Evolutionary conservation across 2,888 invertebrate species (phyloP).

Genomic region (Oxystoma pomonae): DNA sequence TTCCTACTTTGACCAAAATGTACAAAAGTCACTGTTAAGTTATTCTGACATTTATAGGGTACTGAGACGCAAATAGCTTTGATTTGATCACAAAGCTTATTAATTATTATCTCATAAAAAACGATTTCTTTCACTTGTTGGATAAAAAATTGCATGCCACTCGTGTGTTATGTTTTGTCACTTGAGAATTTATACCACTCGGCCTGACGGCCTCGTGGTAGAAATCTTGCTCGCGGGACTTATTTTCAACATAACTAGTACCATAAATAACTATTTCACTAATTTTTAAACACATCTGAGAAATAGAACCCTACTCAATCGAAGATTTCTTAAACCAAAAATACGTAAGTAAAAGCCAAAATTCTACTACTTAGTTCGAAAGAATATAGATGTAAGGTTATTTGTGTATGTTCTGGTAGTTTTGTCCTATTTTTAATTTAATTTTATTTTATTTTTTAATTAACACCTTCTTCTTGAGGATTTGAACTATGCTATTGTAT

Average conservation of each 20-base stretch:
- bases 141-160: slow-evolving; percentile 7
- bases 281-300: too few species aligned
- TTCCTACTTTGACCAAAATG: slow-evolving; percentile 9
- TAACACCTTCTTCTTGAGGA: too few species aligned
- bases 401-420: too few species aligned
- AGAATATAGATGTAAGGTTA: too few species aligned
- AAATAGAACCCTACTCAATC: too few species aligned
- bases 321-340: too few species aligned
- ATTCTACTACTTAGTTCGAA: too few species aligned
- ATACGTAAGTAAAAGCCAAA: too few species aligned
- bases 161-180: slow-evolving; percentile 11
- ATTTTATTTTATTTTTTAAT: too few species aligned
- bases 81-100: slow-evolving; percentile 4
- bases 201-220: too few species aligned
- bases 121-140: slow-evolving; percentile 15
- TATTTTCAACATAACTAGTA: slow-evolving; percentile 17
- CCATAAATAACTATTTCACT: slow-evolving; percentile 11
- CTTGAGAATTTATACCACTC: slow-evolving; percentile 9
- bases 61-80: slow-evolving; percentile 8
- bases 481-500: too few species aligned
- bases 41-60: slow-evolving; percentile 12
- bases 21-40: slow-evolving; percentile 11
- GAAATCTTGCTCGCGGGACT: slow-evolving; percentile 12
- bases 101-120: slow-evolving; percentile 12
- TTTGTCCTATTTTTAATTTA: too few species aligned